A percentile compares a stretch with the other conserved stretches of the same genome.
Evolutionary conservation across 1,140 invertebrate species (phyloP).

Genomic region (Pentalonia nigronervosa): DNA sequence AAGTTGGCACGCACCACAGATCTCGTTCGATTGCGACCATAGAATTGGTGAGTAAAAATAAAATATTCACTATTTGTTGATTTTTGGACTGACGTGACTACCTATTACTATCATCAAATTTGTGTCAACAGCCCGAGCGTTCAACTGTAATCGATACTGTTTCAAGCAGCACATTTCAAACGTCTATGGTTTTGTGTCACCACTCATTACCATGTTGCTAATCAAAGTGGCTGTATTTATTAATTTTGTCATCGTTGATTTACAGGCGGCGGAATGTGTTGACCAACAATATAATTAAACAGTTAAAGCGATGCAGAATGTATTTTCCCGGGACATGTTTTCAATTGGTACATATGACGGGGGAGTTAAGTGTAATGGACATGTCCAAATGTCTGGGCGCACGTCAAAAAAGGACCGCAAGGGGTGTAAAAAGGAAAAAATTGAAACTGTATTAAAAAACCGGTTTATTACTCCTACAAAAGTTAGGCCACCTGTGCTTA

Average conservation of each 20-base stretch:
- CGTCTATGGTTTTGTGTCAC: background rate
- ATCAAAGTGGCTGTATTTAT: background rate
- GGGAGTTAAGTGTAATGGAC: conserved; percentile 70
- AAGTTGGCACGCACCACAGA: background rate
- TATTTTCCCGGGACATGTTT: conserved; percentile 61
- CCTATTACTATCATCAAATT: background rate
- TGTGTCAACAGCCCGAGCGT: background rate
- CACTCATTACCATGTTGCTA: background rate
- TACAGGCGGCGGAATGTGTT: conserved; percentile 5
- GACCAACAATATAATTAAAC: conserved; percentile 14
- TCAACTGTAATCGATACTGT: background rate
- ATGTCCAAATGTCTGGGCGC: conserved; percentile 66
- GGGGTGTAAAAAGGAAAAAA: conserved; percentile 65
- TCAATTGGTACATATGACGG: conserved; percentile 59
- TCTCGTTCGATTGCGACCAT: background rate
- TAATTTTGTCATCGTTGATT: background rate
- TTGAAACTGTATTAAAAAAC: conserved; percentile 63
- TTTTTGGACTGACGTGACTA: background rate
- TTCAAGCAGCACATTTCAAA: background rate
- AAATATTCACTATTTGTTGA: background rate
- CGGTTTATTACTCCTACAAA: conserved; percentile 62
- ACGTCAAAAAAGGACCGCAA: conserved; percentile 68
- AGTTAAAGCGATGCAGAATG: conserved; percentile 61
- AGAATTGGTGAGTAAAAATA: background rate
- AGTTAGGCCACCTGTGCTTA: conserved; percentile 58